Evolutionary conservation across 2,113 vertebrate genomes (phyloP).

Genomic region (Cnemophilus loriae): DNA sequence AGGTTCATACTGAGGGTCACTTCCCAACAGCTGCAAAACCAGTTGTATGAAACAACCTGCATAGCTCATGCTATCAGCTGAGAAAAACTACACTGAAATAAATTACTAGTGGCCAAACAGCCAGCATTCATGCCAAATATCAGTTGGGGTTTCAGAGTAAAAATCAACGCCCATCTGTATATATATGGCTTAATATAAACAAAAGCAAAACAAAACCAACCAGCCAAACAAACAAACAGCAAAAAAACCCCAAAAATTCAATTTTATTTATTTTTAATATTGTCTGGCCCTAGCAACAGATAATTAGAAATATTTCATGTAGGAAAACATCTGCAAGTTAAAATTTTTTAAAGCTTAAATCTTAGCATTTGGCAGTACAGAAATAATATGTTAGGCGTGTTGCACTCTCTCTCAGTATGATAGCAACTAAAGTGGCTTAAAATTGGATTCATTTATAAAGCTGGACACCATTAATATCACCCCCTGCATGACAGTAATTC

Average conservation of each 20-base stretch:
- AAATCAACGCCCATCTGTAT: background rate
- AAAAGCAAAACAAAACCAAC: background rate
- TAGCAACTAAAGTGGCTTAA: constrained; percentile 76
- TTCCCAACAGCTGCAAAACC: background rate
- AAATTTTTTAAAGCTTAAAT: constrained; percentile 65
- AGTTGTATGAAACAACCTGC: background rate
- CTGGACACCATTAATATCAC: constrained; percentile 79
- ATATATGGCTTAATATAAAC: background rate
- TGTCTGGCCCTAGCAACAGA: constrained; percentile 11
- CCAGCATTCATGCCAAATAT: background rate
- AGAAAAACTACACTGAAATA: background rate
- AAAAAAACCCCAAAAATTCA: background rate
- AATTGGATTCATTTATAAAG: constrained; percentile 83
- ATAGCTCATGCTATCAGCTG: background rate
- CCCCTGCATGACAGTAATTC: constrained; percentile 74
- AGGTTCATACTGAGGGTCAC: background rate
- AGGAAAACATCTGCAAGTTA: constrained; percentile 61
- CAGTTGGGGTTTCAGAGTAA: background rate
- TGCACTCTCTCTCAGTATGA: constrained; percentile 69
- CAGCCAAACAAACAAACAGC: background rate
- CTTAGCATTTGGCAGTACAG: constrained; percentile 60
- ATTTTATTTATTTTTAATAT: constrained; percentile 50
- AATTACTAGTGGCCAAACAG: background rate
- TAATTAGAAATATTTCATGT: constrained; percentile 70
- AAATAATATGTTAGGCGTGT: constrained; percentile 70